phyloP scores from a whole-genome alignment of 2,797 vertebrate species.

The Brotula barbata region DNA sequence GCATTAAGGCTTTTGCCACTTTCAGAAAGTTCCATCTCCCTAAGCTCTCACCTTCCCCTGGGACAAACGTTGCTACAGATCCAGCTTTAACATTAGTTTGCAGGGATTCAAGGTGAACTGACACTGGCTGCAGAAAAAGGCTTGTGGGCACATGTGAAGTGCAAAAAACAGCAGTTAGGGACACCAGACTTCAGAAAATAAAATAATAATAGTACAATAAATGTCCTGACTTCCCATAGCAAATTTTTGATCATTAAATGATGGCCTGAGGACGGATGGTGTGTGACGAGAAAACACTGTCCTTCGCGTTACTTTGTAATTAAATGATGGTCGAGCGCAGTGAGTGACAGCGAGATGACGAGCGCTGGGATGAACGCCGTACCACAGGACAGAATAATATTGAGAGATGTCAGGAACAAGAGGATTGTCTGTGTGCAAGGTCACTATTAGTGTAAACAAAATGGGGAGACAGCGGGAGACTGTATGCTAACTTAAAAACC shows the following conservation, averaged over 20 bases:
- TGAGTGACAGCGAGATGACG: constrained; percentile 68
- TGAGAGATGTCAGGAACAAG: constrained; percentile 18
- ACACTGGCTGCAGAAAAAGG: constrained; percentile 8
- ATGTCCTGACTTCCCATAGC: constrained; percentile 53
- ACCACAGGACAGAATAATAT: constrained; percentile 66
- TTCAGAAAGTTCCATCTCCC: constrained; percentile 5
- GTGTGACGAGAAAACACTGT: constrained; percentile 58
- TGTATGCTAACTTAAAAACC: constrained; percentile 15
- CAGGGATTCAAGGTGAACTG: constrained; percentile 38
- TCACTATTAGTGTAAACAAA: too few relatives aligned
- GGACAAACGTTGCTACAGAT: constrained; percentile 25
- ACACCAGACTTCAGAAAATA: constrained; percentile 44
- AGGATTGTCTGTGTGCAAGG: too few relatives aligned
- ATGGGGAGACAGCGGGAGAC: constrained; percentile 37
- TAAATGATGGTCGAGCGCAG: constrained; percentile 71
- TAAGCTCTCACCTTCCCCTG: constrained; percentile 22
- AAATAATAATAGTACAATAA: constrained; percentile 57
- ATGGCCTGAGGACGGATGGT: constrained; percentile 61
- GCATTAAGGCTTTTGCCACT: constrained; percentile 8
- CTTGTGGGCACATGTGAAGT: constrained; percentile 25
- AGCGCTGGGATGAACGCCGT: constrained; percentile 53
- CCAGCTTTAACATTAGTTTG: constrained; percentile 13
- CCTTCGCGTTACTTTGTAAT: constrained; percentile 65
- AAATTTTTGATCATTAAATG: constrained; percentile 77
- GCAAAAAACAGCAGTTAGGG: constrained; percentile 31